phyloP scores from a whole-genome alignment of 1,140 invertebrate genomes.

The Cyphomyrmex costatus region DNA sequence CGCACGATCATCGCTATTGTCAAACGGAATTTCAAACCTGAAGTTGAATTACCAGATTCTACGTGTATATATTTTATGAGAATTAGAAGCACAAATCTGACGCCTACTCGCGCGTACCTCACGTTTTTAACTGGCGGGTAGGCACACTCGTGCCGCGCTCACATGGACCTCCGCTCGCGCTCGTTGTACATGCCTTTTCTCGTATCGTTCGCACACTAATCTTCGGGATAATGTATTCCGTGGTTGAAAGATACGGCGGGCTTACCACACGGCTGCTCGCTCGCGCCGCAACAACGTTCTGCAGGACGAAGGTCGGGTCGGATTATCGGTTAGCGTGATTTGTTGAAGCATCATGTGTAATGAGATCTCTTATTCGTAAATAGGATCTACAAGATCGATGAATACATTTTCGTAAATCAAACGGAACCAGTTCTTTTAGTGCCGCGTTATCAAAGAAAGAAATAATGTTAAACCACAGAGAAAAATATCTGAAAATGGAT shows the following conservation, averaged over 20 bases:
- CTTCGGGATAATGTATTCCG: constrained; percentile 80
- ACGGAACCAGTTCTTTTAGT: neutral
- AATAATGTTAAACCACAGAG: neutral
- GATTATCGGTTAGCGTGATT: constrained; percentile 77
- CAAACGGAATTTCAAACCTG: neutral
- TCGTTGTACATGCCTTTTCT: constrained; percentile 69
- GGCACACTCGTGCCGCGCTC: constrained; percentile 51
- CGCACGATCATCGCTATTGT: neutral
- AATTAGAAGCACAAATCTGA: constrained; percentile 40
- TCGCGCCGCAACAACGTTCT: constrained; percentile 61
- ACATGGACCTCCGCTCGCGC: constrained; percentile 62
- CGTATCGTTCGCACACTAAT: constrained; percentile 81
- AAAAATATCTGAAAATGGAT: neutral
- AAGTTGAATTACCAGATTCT: neutral
- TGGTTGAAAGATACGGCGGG: constrained; percentile 70
- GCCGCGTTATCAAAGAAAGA: neutral
- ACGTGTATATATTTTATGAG: constrained; percentile 8
- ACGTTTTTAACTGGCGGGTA: constrained; percentile 19
- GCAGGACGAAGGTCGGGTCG: constrained; percentile 76
- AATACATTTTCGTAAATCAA: constrained; percentile 20
- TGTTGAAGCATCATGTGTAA: constrained; percentile 68
- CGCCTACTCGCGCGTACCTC: constrained; percentile 48
- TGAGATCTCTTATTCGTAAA: constrained; percentile 72
- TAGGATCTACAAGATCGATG: constrained; percentile 17
- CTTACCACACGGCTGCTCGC: constrained; percentile 66